Evolutionary conservation across 2,797 vertebrate species (phyloP).

Genomic region (Gastrophryne carolinensis): DNA sequence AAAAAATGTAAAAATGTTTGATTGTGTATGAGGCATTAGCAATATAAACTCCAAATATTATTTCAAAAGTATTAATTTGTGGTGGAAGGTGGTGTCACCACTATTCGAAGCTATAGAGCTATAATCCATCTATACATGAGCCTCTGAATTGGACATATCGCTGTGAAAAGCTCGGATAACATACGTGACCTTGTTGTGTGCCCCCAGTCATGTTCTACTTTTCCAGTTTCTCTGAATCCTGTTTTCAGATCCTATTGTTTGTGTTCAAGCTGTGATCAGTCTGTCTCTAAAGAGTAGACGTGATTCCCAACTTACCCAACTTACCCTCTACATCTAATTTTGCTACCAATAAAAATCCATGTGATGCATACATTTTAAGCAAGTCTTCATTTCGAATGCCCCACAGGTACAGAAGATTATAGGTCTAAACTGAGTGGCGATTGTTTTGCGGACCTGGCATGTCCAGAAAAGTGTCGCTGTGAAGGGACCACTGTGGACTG

Average conservation of each 20-base stretch:
- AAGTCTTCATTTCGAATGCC: constrained; percentile 68
- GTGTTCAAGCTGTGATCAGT: not conserved
- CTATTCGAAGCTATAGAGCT: no score
- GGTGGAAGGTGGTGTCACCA: no score
- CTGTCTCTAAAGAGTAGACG: constrained; percentile 14
- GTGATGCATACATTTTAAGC: no score
- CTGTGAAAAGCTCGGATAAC: constrained; percentile 78
- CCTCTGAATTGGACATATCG: constrained; percentile 67
- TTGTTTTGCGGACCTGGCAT: constrained; percentile 95
- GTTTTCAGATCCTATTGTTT: constrained; percentile 64
- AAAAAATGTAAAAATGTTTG: no score
- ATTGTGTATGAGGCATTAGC: no score
- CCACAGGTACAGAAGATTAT: constrained; percentile 94
- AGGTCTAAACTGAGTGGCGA: constrained; percentile 93
- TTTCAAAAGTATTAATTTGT: no score
- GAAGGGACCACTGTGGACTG: constrained; percentile 97
- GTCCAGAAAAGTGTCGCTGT: constrained; percentile 95
- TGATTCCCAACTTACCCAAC: not conserved
- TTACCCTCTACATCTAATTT: no score
- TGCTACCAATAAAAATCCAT: no score
- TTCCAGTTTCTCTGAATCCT: constrained; percentile 67
- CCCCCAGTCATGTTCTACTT: constrained; percentile 67
- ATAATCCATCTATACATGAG: no score
- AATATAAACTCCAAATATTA: no score
- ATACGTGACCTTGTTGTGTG: constrained; percentile 68